These are phyloP conservation scores for Rhinichthys osculus DNA, from an alignment of 2,797 vertebrate species.

Conservation along the genomic window DNA sequence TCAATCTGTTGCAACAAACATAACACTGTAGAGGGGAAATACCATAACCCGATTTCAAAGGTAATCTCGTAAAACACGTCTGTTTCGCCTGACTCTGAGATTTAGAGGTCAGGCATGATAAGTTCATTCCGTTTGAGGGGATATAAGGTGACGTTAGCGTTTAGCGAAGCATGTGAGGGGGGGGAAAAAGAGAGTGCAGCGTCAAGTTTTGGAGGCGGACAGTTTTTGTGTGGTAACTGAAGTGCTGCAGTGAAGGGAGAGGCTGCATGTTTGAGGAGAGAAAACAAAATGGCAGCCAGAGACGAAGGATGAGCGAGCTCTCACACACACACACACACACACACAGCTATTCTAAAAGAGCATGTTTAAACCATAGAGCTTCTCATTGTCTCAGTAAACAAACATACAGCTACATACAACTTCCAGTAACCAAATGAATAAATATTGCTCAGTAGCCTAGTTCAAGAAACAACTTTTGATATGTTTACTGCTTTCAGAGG, in stretches of 20 bases:
- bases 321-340: neutral
- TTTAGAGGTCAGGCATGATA: conserved; percentile 45
- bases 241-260: conserved; percentile 36
- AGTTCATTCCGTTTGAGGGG: conserved; percentile 27
- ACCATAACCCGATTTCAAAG: conserved; percentile 44
- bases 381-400: neutral
- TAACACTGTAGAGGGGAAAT: conserved; percentile 35
- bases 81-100: conserved; percentile 34
- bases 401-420: neutral
- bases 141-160: conserved; percentile 22
- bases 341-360: conserved; percentile 4
- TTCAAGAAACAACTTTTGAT: neutral
- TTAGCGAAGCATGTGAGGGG: neutral
- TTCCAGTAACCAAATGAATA: neutral
- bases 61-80: conserved; percentile 43
- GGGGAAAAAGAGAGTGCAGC: neutral
- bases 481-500: neutral
- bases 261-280: conserved; percentile 43
- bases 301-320: conserved; percentile 35
- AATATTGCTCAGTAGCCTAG: neutral
- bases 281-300: conserved; percentile 60
- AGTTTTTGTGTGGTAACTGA: conserved; percentile 18
- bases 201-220: conserved; percentile 11
- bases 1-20: conserved; percentile 48
- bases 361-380: conserved; percentile 20